Percentiles rank a stretch among this genome's conserved stretches.
Conservation (phyloP, 2,797 vertebrate species). For the Notamacropus eugenii region DNA sequence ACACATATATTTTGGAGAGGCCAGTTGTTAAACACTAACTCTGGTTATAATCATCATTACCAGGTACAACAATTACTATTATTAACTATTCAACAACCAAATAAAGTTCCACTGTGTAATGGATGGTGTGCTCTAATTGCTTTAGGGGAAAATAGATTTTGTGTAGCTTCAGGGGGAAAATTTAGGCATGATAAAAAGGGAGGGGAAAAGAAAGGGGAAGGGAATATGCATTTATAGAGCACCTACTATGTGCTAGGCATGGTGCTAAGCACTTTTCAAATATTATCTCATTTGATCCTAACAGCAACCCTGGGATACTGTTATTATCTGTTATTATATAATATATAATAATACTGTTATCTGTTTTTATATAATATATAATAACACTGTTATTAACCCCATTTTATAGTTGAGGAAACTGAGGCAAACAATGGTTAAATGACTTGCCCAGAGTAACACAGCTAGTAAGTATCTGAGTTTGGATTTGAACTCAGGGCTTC, state of each 20-base stretch:
- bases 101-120: not conserved
- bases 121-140: not conserved
- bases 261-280: not conserved
- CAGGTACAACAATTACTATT: not conserved
- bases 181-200: not conserved
- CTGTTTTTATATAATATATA: too few relatives aligned
- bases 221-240: not conserved
- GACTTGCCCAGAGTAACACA: not conserved
- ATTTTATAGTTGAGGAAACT: not conserved
- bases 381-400: not conserved
- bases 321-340: not conserved
- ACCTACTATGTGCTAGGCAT: not conserved
- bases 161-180: not conserved
- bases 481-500: not conserved
- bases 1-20: not conserved
- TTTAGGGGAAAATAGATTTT: not conserved
- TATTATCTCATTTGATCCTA: not conserved
- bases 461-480: not conserved
- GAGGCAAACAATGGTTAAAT: not conserved
- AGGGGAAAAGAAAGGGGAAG: not conserved
- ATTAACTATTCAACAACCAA: not conserved
- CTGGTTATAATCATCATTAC: not conserved
- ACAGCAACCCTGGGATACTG: not conserved
- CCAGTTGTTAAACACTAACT: not conserved
- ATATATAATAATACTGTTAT: too few relatives aligned